phyloP scores from a whole-genome alignment of 2,113 vertebrate genomes.

The Phalacrocorax aristotelis region DNA sequence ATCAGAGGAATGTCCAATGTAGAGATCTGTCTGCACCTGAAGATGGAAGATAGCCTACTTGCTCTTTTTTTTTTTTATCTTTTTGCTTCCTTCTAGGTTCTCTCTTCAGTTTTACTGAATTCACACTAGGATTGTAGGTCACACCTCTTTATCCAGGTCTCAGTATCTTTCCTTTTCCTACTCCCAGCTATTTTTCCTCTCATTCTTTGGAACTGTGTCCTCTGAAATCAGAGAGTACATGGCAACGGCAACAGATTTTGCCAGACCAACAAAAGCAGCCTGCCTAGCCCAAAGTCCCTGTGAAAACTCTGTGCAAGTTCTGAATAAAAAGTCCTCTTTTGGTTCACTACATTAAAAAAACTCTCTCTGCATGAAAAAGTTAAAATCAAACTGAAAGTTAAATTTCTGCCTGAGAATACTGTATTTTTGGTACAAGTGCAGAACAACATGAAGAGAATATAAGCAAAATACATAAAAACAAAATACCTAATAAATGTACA shows the following conservation, averaged over 20 bases:
- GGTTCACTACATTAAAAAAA: background rate
- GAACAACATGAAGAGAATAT: fast-evolving
- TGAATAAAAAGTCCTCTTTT: background rate
- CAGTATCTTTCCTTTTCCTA: background rate
- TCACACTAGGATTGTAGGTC: background rate
- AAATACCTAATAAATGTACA: too few species aligned
- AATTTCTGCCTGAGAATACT: background rate
- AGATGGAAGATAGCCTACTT: background rate
- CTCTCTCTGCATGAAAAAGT: background rate
- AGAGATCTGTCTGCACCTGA: constrained; percentile 32
- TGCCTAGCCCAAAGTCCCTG: background rate
- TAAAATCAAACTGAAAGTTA: background rate
- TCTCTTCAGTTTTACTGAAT: background rate
- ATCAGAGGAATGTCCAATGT: background rate
- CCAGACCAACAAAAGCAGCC: background rate
- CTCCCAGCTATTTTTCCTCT: background rate
- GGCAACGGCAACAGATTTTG: background rate
- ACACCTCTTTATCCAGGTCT: background rate
- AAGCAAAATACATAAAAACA: background rate
- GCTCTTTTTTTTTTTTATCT: background rate
- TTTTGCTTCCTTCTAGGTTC: background rate
- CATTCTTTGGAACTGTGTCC: background rate
- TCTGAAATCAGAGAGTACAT: background rate
- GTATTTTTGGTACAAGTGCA: background rate
- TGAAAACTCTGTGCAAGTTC: background rate